Evolutionary conservation across 2,888 invertebrate genomes (phyloP).

Genomic region (Macrophya alboannulata): DNA sequence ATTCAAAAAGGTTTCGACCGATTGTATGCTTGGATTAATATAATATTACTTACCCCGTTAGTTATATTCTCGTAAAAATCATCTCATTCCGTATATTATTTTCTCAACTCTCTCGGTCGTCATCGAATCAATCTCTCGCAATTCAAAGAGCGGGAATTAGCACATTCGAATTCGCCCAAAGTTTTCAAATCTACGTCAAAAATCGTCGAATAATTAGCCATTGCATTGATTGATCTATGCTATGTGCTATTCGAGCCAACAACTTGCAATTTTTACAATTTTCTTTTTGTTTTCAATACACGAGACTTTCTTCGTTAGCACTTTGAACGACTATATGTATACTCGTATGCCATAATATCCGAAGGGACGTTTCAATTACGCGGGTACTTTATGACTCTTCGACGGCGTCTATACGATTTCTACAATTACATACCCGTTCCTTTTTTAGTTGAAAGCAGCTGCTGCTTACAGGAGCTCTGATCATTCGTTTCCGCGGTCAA

Average conservation of each 20-base stretch:
- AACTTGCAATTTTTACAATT: not conserved
- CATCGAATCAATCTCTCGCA: no score
- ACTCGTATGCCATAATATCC: slow-evolving; percentile 20
- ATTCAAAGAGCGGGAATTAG: not conserved
- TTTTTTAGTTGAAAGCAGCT: not conserved
- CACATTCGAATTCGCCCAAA: no score
- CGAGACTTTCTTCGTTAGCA: not conserved
- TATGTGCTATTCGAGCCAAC: no score
- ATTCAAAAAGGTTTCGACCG: slow-evolving; percentile 51
- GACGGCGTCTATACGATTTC: not conserved
- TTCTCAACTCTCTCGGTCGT: not conserved
- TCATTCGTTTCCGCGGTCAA: not conserved
- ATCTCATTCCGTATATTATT: not conserved
- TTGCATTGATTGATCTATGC: no score
- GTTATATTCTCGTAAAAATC: slow-evolving; percentile 5
- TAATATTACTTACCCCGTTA: slow-evolving; percentile 42
- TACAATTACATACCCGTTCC: not conserved
- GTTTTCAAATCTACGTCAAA: no score
- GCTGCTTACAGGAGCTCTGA: slow-evolving; percentile 2
- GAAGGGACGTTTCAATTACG: slow-evolving; percentile 44
- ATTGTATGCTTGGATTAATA: slow-evolving; percentile 55
- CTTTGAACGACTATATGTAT: not conserved
- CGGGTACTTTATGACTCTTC: slow-evolving; percentile 29
- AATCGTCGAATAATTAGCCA: no score
- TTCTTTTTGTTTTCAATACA: not conserved